Conservation (phyloP, 2,797 vertebrate species). For the Fundulus diaphanus region DNA sequence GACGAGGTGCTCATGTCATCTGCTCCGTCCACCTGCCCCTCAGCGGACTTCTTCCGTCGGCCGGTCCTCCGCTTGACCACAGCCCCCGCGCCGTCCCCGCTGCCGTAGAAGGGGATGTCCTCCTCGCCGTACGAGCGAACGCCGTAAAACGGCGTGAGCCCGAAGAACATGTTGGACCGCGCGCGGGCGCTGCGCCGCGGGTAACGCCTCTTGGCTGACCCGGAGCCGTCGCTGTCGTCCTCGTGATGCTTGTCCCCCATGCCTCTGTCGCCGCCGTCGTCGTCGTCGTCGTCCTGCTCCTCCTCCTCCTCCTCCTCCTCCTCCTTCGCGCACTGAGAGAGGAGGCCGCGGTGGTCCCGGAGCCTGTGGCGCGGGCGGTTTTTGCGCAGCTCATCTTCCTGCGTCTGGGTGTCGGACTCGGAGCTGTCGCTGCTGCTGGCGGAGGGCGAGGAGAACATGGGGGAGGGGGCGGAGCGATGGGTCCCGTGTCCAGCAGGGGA, state of each 20-base stretch:
- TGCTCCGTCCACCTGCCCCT: constrained; percentile 96
- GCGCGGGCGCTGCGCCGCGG: constrained; percentile 95
- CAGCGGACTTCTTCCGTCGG: constrained; percentile 89
- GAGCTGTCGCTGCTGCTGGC: constrained; percentile 83
- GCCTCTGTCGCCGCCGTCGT: constrained; percentile 74
- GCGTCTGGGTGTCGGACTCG: constrained; percentile 79
- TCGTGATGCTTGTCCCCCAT: constrained; percentile 89
- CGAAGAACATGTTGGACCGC: constrained; percentile 99
- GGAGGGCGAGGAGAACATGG: constrained; percentile 79
- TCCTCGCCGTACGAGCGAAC: constrained; percentile 97
- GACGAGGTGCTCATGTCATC: constrained; percentile 95
- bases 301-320: constrained; percentile 79
- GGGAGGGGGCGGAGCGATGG: constrained; percentile 58
- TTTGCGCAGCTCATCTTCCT: constrained; percentile 69
- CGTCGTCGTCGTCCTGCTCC: constrained; percentile 76
- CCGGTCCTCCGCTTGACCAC: constrained; percentile 86
- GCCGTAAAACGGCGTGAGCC: constrained; percentile 95
- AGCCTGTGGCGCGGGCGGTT: constrained; percentile 50
- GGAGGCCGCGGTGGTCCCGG: constrained; percentile 59
- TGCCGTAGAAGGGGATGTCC: constrained; percentile 93
- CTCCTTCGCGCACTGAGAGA: constrained; percentile 65
- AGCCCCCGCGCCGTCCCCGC: constrained; percentile 78
- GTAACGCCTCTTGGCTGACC: constrained; percentile 94
- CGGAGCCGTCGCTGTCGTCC: constrained; percentile 86
- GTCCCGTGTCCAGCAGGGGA: constrained; percentile 70